Evolutionary conservation across 2,113 vertebrate species (phyloP).

Genomic region (Lagopus muta): DNA sequence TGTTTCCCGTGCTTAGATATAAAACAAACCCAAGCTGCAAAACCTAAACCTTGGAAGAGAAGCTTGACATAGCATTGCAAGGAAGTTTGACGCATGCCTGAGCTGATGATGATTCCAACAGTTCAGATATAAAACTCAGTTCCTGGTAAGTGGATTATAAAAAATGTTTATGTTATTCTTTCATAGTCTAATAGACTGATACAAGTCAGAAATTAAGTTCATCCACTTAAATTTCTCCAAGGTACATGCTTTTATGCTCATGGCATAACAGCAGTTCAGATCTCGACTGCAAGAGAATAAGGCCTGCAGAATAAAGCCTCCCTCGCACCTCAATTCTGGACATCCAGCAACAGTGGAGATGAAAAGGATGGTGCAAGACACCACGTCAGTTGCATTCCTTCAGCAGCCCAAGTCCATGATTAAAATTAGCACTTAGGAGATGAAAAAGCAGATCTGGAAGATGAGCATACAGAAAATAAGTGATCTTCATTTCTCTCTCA

Average conservation of each 20-base stretch:
- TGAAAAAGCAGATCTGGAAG: not conserved
- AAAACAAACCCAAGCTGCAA: not conserved
- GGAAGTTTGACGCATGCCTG: not conserved
- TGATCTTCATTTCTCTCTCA: not conserved
- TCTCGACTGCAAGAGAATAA: not conserved
- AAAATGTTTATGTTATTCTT: not conserved
- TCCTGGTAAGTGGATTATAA: not conserved
- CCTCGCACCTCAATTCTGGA: not conserved
- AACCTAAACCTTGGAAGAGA: not conserved
- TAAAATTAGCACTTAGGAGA: not conserved
- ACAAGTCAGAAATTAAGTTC: not conserved
- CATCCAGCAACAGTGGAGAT: fast-evolving
- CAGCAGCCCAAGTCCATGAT: not conserved
- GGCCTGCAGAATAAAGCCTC: not conserved
- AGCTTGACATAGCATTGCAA: not conserved
- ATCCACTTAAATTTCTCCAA: not conserved
- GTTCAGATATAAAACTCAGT: not conserved
- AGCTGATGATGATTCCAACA: not conserved
- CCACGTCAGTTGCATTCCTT: not conserved
- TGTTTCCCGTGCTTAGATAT: not conserved
- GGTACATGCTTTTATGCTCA: not conserved
- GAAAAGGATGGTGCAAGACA: not conserved
- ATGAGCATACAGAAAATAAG: not conserved
- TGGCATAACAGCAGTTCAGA: not conserved
- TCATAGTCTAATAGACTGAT: not conserved